Conservation (phyloP, 2,113 vertebrate species). For the Ciconia maguari region DNA sequence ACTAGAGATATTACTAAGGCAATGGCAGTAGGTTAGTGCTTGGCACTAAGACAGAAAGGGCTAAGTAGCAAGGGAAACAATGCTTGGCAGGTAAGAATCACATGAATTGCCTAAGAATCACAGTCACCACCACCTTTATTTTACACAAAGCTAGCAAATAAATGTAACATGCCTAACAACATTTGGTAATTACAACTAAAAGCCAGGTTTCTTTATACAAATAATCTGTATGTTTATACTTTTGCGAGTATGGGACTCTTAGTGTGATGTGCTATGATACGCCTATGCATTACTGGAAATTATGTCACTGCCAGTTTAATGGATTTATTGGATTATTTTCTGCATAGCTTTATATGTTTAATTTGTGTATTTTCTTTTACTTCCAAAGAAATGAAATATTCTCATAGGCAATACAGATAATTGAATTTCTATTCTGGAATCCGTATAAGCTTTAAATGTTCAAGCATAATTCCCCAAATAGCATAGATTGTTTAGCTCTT, state of each 20-base stretch:
- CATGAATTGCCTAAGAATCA: background rate
- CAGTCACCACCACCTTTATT: background rate
- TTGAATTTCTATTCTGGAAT: constrained; percentile 26
- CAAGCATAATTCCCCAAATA: background rate
- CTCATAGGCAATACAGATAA: background rate
- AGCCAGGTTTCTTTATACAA: background rate
- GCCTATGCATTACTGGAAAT: background rate
- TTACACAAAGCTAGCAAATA: background rate
- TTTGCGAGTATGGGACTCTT: background rate
- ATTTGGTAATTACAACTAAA: background rate
- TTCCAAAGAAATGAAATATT: background rate
- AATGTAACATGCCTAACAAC: background rate
- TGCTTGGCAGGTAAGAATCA: background rate
- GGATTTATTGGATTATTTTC: background rate
- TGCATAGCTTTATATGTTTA: background rate
- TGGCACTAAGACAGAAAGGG: background rate
- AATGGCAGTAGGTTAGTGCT: background rate
- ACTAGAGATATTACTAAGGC: background rate
- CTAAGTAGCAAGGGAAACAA: background rate
- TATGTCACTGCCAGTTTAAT: background rate
- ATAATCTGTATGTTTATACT: background rate
- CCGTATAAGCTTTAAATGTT: background rate
- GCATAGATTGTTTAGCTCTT: background rate
- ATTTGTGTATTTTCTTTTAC: background rate
- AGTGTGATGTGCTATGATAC: background rate